Evolutionary conservation across 2,888 invertebrate species (phyloP).

Genomic region (Mythimna vitellina): DNA sequence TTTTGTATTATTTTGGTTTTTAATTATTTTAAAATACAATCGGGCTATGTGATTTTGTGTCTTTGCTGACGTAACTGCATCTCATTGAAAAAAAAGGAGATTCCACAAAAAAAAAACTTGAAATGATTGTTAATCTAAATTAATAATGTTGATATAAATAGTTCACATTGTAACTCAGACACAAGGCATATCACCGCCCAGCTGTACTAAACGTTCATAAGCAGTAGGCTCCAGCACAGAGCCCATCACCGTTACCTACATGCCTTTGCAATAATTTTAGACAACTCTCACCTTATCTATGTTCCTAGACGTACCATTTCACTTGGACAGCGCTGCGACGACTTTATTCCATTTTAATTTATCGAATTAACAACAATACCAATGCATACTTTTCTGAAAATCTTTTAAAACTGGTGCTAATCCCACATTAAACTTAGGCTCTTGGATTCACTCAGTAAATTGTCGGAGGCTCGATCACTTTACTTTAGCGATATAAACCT

Average conservation of each 20-base stretch:
- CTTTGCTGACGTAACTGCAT: not conserved
- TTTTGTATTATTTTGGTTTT: slow-evolving; percentile 27
- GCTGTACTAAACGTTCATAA: slow-evolving; percentile 3
- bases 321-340: slow-evolving; percentile 39
- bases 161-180: not conserved
- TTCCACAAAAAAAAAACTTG: not conserved
- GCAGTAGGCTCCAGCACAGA: slow-evolving; percentile 37
- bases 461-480: slow-evolving; percentile 47
- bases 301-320: slow-evolving; percentile 64
- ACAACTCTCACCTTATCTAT: slow-evolving; percentile 57
- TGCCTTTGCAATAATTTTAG: slow-evolving; percentile 63
- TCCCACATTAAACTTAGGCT: slow-evolving; percentile 35
- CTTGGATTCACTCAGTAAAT: slow-evolving; percentile 28
- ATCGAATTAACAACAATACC: slow-evolving; percentile 16
- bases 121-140: not conserved
- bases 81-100: not conserved
- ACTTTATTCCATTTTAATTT: slow-evolving; percentile 5
- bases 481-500: slow-evolving; percentile 54
- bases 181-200: slow-evolving; percentile 1
- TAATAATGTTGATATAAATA: too few species aligned
- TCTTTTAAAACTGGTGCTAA: slow-evolving; percentile 45
- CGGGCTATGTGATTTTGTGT: slow-evolving; percentile 21
- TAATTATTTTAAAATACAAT: slow-evolving; percentile 25
- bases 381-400: slow-evolving; percentile 39
- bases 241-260: slow-evolving; percentile 57